These are phyloP conservation scores for Pasiphila rectangulata DNA, from an alignment of 2,888 invertebrate species.

Conservation along the genomic window DNA sequence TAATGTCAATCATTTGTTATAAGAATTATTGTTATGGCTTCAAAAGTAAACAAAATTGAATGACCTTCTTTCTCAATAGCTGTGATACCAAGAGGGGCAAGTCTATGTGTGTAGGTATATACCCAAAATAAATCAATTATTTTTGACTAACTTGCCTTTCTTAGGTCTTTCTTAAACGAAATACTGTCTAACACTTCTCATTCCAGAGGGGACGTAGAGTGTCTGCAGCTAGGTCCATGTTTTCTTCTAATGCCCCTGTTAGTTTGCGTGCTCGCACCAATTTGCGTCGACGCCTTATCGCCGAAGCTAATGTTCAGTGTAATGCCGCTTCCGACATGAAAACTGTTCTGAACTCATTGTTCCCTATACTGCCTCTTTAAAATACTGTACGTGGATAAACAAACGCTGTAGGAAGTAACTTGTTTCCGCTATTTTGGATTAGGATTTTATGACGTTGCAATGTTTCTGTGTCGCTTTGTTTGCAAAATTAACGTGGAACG, in stretches of 20 bases:
- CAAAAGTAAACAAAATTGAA: too few relatives aligned
- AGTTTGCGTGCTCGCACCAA: conserved; percentile 68
- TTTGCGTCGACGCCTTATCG: conserved; percentile 76
- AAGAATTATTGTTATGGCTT: too few relatives aligned
- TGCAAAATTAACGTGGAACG: conserved; percentile 19
- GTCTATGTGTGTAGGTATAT: too few relatives aligned
- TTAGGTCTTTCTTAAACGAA: too few relatives aligned
- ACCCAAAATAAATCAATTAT: too few relatives aligned
- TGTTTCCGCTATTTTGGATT: conserved; percentile 45
- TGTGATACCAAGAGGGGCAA: too few relatives aligned
- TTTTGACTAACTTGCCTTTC: too few relatives aligned
- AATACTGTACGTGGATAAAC: conserved; percentile 49
- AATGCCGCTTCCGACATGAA: conserved; percentile 77
- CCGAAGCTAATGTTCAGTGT: conserved; percentile 72
- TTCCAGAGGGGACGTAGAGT: not conserved
- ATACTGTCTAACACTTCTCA: too few relatives aligned
- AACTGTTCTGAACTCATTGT: conserved; percentile 66
- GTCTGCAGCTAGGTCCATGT: conserved; percentile 35
- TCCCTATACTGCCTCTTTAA: conserved; percentile 49
- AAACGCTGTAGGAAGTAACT: conserved; percentile 43
- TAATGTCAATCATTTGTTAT: too few relatives aligned
- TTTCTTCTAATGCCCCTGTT: conserved; percentile 48
- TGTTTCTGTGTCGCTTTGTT: conserved; percentile 31
- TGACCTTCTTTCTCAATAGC: too few relatives aligned
- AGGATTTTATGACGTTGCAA: conserved; percentile 35